These are phyloP conservation scores for Toxostoma redivivum DNA, from an alignment of 2,113 vertebrate species.

Conservation along the genomic window DNA sequence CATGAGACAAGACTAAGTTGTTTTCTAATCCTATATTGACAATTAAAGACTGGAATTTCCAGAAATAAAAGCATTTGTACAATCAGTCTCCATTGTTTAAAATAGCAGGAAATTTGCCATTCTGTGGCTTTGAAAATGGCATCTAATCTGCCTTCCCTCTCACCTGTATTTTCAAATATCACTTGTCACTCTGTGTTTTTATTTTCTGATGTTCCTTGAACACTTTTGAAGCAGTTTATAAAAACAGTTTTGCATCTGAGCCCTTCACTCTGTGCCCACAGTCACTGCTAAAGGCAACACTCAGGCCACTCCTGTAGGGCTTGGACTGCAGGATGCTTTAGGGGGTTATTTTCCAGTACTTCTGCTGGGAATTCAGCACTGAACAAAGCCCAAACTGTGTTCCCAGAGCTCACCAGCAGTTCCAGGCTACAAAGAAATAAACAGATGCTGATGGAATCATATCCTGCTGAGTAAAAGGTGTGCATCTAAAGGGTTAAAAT, in stretches of 20 bases:
- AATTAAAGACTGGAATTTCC: neutral
- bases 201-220: neutral
- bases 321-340: neutral
- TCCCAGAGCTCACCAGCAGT: neutral
- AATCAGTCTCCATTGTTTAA: neutral
- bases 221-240: neutral
- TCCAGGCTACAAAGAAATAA: neutral
- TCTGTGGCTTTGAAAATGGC: neutral
- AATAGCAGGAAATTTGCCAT: neutral
- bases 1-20: neutral
- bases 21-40: neutral
- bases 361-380: neutral
- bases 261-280: neutral
- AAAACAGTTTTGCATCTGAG: neutral
- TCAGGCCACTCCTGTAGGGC: neutral
- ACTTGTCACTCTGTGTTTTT: neutral
- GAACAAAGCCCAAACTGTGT: neutral
- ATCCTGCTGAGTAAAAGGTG: neutral
- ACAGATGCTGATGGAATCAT: rapidly evolving
- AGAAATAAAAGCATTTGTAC: neutral
- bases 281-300: neutral
- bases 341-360: neutral
- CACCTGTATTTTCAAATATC: neutral
- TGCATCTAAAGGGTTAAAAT: neutral
- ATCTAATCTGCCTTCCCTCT: neutral